Base-by-base conservation (phyloP, 2,888 invertebrate genomes). In the Nycteola revayana region DNA sequence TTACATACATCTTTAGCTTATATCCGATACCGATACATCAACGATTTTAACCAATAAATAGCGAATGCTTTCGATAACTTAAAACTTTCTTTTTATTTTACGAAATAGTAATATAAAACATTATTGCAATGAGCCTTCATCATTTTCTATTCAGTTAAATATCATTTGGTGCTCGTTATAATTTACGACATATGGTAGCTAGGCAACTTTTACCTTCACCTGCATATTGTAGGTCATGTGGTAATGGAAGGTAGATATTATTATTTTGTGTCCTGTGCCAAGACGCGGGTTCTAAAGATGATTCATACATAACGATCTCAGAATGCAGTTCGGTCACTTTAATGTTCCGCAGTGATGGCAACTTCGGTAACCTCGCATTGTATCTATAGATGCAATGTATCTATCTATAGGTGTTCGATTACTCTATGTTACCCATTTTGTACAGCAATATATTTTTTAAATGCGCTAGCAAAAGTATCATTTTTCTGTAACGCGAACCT, bases 321-420 rank as follows among this genome's bases (percentile, higher is more conserved):
- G 80, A 85, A 84, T 84, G 82, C 81, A 78, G 78, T 77, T 73
- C 53, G 78, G 75, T 69, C 71, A 77, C 66, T 75, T 67, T 60
- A 57, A 64, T 66, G 55, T 72, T 62, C 67, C 66, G 60, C 60
- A 52, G 51, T 59, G 56, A 65, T 60, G 60, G 57, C 65, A 67
- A 66, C 64, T 69, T 59, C 53, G 60, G 56, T 60, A 57, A 59
- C 55, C 56, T 60, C 59, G 56, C 57, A 49, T 57, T 47, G 42
- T 57, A 58, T 55, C 53, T 56, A 57, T 51, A 49, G 62, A 42
- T 14, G n/a, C n/a, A n/a, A 18, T 3, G 18, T 18, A 18, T 18
- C 18, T 18, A 18, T 18, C 4, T 60, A 49, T 60, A 39, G 38
- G 29, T 32, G 32, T 34, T 37, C 17, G 22, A 35, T 50, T 30